Percentiles rank a stretch among this genome's conserved stretches.
phyloP scores from a whole-genome alignment of 2,888 invertebrate genomes.

The Branchellion lobata region DNA sequence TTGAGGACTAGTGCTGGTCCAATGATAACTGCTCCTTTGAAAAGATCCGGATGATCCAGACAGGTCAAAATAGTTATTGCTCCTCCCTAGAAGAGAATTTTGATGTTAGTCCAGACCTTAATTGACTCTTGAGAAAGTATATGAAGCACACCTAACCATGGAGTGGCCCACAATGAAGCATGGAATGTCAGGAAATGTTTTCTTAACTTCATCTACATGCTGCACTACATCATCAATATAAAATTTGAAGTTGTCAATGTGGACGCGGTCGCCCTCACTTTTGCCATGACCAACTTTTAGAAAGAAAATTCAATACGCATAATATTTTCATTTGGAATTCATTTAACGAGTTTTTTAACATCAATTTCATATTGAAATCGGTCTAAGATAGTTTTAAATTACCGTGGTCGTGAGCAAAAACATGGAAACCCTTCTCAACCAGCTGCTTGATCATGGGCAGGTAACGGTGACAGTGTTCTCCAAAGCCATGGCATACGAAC shows the following conservation, averaged over 20 bases:
- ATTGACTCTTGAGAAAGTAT: not conserved
- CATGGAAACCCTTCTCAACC: conserved; percentile 53
- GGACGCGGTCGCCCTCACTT: conserved; percentile 61
- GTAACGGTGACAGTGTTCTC: conserved; percentile 57
- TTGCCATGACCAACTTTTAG: conserved; percentile 63
- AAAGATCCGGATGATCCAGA: not conserved
- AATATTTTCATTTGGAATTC: no score
- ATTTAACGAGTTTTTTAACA: no score
- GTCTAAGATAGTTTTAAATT: no score
- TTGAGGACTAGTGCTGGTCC: not conserved
- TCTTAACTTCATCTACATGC: conserved; percentile 59
- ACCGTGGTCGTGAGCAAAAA: conserved; percentile 59
- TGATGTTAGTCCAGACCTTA: not conserved
- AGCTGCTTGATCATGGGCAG: conserved; percentile 54
- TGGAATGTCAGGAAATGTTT: conserved; percentile 58
- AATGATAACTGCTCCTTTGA: not conserved
- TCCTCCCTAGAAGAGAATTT: not conserved
- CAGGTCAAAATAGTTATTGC: not conserved
- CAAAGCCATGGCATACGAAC: conserved; percentile 57
- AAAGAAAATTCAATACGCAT: no score
- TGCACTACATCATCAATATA: conserved; percentile 61
- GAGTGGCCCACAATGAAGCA: conserved; percentile 64
- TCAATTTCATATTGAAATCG: no score
- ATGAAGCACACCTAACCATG: no score
- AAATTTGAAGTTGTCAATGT: conserved; percentile 57